phyloP scores from a whole-genome alignment of 2,797 vertebrate species.

The Neostethus bicornis region DNA sequence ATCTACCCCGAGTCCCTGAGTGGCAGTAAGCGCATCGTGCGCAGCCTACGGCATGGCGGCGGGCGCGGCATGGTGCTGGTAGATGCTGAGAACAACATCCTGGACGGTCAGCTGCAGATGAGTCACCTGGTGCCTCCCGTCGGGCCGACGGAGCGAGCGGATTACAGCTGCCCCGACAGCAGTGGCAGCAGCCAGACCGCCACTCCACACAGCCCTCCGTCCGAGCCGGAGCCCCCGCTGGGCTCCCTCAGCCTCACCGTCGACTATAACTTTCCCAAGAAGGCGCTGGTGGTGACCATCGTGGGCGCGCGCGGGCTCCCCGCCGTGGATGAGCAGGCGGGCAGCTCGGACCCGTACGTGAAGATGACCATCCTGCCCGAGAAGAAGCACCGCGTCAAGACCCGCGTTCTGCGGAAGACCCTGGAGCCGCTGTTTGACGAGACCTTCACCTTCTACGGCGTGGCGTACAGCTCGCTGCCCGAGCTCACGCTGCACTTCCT shows the following conservation, averaged over 20 bases:
- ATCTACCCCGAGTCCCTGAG: conserved; percentile 95
- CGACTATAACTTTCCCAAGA: conserved; percentile 98
- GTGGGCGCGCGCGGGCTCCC: conserved; percentile 91
- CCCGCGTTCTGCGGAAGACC: conserved; percentile 92
- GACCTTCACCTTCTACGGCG: conserved; percentile 98
- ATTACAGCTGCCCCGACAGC: conserved; percentile 86
- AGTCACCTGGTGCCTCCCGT: conserved; percentile 68
- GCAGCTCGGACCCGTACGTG: conserved; percentile 92
- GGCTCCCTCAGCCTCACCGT: conserved; percentile 89
- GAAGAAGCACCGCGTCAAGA: conserved; percentile 96
- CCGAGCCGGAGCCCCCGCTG: conserved; percentile 74
- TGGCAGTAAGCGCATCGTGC: conserved; percentile 89
- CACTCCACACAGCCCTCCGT: conserved; percentile 87
- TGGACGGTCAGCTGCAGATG: conserved; percentile 75
- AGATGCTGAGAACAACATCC: conserved; percentile 78
- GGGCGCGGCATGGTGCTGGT: conserved; percentile 69
- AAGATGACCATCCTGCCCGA: conserved; percentile 98
- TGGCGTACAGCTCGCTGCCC: conserved; percentile 92
- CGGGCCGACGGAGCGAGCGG: conserved; percentile 71
- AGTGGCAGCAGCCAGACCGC: conserved; percentile 85
- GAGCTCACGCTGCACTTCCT: conserved; percentile 96
- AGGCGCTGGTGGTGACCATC: conserved; percentile 94
- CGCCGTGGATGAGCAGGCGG: conserved; percentile 88
- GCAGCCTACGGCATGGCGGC: conserved; percentile 66
- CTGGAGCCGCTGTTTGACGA: conserved; percentile 94